These are phyloP conservation scores for Petrocephalus microphthalmus DNA, from an alignment of 2,113 vertebrate species.

Conservation along the genomic window DNA sequence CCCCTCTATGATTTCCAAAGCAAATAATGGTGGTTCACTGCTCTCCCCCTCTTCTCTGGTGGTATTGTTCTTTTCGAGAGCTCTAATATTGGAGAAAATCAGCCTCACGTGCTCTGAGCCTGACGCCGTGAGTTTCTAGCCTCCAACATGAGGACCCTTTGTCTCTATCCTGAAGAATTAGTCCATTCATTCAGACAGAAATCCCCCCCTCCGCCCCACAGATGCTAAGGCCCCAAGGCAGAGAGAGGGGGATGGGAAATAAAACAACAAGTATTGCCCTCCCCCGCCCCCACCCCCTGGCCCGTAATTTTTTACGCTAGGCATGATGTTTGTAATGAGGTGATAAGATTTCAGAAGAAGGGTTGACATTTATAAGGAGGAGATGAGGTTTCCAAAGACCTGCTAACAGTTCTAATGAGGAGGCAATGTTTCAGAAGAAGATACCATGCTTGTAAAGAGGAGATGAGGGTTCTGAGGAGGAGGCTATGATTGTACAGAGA, in stretches of 20 bases:
- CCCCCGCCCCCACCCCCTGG: conserved; percentile 46
- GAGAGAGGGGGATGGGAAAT: not conserved
- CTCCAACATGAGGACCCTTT: conserved; percentile 74
- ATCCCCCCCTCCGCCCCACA: conserved; percentile 54
- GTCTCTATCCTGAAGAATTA: conserved; percentile 81
- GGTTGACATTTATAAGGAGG: not conserved
- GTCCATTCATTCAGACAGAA: conserved; percentile 71
- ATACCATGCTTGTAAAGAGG: not conserved
- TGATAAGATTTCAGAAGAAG: not conserved
- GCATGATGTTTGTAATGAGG: conserved; percentile 83
- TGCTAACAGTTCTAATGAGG: not conserved
- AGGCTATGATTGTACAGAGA: not conserved
- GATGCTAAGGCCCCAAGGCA: conserved; percentile 72
- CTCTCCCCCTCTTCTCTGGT: not conserved
- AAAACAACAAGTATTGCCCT: conserved; percentile 52
- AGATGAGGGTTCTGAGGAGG: not conserved
- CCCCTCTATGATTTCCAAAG: not conserved
- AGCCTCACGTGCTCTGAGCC: conserved; percentile 65
- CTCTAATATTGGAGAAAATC: conserved; percentile 65
- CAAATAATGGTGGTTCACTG: not conserved
- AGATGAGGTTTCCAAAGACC: not conserved
- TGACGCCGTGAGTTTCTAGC: conserved; percentile 73
- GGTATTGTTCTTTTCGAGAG: not conserved
- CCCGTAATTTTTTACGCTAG: conserved; percentile 83
- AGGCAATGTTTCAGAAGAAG: not conserved